Conservation (phyloP, 2,888 invertebrate species). For the Meganola albula region DNA sequence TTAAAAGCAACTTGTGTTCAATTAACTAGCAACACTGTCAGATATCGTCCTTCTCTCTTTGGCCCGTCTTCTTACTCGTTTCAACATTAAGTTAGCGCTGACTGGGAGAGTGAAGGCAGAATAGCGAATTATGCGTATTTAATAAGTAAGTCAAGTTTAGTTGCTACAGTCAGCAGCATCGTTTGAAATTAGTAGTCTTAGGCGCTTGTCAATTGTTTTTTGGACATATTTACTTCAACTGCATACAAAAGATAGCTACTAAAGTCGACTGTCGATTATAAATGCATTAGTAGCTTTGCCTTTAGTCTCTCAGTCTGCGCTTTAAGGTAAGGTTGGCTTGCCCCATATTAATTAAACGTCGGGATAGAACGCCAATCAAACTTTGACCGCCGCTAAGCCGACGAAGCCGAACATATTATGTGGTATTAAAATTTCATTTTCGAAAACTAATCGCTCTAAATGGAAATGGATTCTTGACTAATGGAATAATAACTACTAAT, state of each 20-base stretch:
- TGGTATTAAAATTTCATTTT: conserved; percentile 74
- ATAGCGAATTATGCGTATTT: no score
- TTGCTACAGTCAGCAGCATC: no score
- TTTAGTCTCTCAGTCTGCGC: no score
- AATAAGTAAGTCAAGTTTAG: no score
- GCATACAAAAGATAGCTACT: no score
- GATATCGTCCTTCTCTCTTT: conserved; percentile 45
- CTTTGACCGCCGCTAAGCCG: conserved; percentile 72
- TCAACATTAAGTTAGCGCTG: no score
- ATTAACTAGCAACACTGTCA: conserved; percentile 64
- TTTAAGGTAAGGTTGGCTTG: conserved; percentile 52
- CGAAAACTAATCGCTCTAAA: conserved; percentile 50
- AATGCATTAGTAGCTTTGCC: no score
- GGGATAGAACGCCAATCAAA: conserved; percentile 74
- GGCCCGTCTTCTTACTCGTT: conserved; percentile 31
- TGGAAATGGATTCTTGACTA: conserved; percentile 55
- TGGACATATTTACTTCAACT: no score
- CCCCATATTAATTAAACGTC: conserved; percentile 71
- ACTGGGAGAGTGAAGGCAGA: no score
- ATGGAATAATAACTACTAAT: conserved; percentile 43
- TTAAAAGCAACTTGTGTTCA: conserved; percentile 54
- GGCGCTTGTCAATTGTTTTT: no score
- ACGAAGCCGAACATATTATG: conserved; percentile 71
- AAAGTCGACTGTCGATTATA: no score
- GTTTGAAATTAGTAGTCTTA: no score